Evolutionary conservation across 2,888 invertebrate genomes (phyloP), one percentile per base, ranked within the genome.

Genomic region (Meteorus colon): DNA sequence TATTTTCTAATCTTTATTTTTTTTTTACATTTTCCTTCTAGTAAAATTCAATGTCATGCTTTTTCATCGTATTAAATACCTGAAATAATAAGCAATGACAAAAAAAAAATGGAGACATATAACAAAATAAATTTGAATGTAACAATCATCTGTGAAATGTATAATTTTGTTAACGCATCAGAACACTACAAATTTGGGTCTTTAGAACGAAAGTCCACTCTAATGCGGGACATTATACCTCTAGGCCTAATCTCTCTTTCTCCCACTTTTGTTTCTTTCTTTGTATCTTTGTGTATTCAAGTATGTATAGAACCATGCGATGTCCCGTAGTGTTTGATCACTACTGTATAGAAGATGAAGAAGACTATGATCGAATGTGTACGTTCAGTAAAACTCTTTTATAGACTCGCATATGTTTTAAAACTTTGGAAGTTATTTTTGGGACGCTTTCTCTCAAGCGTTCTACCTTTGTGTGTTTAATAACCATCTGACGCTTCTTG

Each of bases 391-490:
- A 8, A 48, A n/a, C 48, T n/a, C 4, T 16, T 48, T 48, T 48
- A 48, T 55, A 55, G 8, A 10, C n/a, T 55, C 6, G 8, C 19
- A 2, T 55, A n/a, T 19, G 19, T 55, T 1, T 8, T 55, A 19
- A 16, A 55, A 55, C 70, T 74, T 77, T 78, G 74, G 79, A 74
- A 79, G 84, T 83, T 83, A 82, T 87, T 55, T 86, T 87, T 75
- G 85, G 86, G 83, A 82, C 84, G 87, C 87, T 87, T 87, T 87
- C 87, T 84, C 84, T 84, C 78, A 81, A 81, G 65, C 63, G n/a
- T 19, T 55, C 72, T 66, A 76, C 68, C 77, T 77, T 75, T 66
- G 29, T 73, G 66, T 70, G 70, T 67, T 34, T 31, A 51, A 34
- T 48, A 48, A 16, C 4, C 16, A n/a, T 14, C 16, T 16, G 48